These are phyloP conservation scores for Arvicola amphibius DNA, from an alignment of 2,797 vertebrate species.

Conservation along the genomic window DNA sequence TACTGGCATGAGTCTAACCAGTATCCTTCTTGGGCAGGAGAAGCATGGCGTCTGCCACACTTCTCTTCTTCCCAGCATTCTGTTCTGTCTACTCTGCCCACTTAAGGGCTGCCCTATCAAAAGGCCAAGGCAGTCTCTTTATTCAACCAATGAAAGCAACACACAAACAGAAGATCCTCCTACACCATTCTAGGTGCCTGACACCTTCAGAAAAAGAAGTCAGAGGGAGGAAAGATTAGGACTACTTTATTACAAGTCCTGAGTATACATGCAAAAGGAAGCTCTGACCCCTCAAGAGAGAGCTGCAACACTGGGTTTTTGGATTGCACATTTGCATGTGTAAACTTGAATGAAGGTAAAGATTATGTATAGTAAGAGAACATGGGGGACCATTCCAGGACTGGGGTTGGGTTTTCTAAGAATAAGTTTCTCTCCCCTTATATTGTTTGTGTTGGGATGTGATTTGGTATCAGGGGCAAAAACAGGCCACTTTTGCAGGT, in stretches of 20 bases:
- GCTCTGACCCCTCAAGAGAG: neutral
- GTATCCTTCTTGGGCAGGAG: too few relatives aligned
- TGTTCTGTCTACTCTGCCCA: too few relatives aligned
- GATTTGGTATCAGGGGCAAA: neutral
- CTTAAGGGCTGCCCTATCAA: too few relatives aligned
- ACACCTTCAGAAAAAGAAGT: neutral
- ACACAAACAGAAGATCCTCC: too few relatives aligned
- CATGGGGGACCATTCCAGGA: neutral
- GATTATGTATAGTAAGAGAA: neutral
- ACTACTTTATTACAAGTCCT: neutral
- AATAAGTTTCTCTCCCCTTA: neutral
- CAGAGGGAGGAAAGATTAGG: neutral
- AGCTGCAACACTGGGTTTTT: neutral
- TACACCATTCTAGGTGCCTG: too few relatives aligned
- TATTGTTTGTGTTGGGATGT: neutral
- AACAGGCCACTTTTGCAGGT: neutral
- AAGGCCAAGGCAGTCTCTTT: too few relatives aligned
- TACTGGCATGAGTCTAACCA: too few relatives aligned
- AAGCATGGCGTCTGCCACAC: too few relatives aligned
- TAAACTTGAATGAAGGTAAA: neutral
- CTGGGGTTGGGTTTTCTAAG: neutral
- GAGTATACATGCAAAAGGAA: neutral
- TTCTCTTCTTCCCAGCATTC: too few relatives aligned
- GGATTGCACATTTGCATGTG: neutral
- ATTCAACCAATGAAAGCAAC: too few relatives aligned